Evolutionary conservation across 2,113 vertebrate genomes (phyloP), one percentile per base, ranked within the genome.

Genomic region (Chloropsis hardwickii): DNA sequence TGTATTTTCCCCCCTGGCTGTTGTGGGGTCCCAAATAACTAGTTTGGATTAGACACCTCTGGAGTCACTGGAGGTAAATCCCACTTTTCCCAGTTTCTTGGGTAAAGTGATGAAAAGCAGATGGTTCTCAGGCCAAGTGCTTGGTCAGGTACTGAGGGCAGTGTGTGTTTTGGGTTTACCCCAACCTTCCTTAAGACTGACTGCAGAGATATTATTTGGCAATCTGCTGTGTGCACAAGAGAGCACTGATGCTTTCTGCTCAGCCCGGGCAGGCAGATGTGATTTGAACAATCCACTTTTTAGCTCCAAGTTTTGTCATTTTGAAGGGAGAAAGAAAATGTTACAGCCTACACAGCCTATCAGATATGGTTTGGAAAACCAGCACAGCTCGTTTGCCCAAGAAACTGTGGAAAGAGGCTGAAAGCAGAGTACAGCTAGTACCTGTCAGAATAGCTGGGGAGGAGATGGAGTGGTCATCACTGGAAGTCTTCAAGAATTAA

Each of bases 1-100:
- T 0, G 0, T 53, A 12, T 45, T 92, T 85, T 25, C 35, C 5
- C 31, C 21, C 5, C 4, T 73, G 67, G 33, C 47, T 78, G 4
- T n/a, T 83, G 54, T 83, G 47, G 24, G 47, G 27, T 80, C 40
- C 42, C 0, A 0, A 39, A 42, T n/a, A 6, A 47, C 24, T 66
- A 45, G 16, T 80, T 73, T 83, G 80, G n/a, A 22, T 90, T 73
- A 45, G 66, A 77, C 54, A 57, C 28, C 37, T 60, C 50, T 62
- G 50, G 40, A 82, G 42, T 56, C 66, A 39, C 40, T 29, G 80
- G 65, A 84, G 54, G 73, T 77, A 31, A 62, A 54, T 73, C 48
- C 33, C 2, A 1, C 25, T 88, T 77, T 47, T 29, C 18, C 31
- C n/a, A 20, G 6, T 94, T 91, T 78, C 64, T 69, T 35, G 28